phyloP scores from a whole-genome alignment of 2,888 invertebrate species.

The Eilema griseolum region DNA sequence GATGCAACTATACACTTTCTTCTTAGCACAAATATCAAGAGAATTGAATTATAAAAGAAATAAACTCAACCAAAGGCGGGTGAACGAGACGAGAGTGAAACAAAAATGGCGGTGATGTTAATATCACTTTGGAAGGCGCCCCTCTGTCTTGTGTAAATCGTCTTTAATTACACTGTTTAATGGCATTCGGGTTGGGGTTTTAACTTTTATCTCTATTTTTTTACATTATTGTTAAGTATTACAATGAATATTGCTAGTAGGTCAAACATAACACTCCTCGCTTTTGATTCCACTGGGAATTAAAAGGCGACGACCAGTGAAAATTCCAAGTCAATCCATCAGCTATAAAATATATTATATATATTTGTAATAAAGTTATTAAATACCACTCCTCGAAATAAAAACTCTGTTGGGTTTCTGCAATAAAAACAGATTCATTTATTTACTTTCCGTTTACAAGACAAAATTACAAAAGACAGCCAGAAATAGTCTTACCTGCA shows the following conservation, averaged over 20 bases:
- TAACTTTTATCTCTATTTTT: constrained; percentile 42
- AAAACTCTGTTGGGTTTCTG: too few species aligned
- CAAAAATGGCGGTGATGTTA: constrained; percentile 56
- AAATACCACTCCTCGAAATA: too few species aligned
- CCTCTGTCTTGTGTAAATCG: constrained; percentile 28
- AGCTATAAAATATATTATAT: too few species aligned
- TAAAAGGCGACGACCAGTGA: too few species aligned
- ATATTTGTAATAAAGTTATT: too few species aligned
- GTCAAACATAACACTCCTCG: background rate
- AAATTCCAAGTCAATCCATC: too few species aligned
- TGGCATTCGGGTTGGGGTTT: constrained; percentile 39
- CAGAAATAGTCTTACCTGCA: too few species aligned
- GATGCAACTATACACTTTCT: background rate
- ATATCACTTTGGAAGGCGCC: constrained; percentile 55
- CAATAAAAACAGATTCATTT: too few species aligned
- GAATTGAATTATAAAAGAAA: constrained; percentile 20
- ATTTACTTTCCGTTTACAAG: too few species aligned
- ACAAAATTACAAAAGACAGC: too few species aligned
- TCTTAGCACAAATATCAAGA: background rate
- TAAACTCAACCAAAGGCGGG: constrained; percentile 22
- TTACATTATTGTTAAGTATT: constrained; percentile 43
- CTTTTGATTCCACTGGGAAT: too few species aligned
- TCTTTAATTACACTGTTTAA: constrained; percentile 63
- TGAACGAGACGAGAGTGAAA: constrained; percentile 43
- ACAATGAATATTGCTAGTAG: constrained; percentile 17